Conservation (phyloP, 2,888 invertebrate genomes). For the Cephus rjabovi region DNA sequence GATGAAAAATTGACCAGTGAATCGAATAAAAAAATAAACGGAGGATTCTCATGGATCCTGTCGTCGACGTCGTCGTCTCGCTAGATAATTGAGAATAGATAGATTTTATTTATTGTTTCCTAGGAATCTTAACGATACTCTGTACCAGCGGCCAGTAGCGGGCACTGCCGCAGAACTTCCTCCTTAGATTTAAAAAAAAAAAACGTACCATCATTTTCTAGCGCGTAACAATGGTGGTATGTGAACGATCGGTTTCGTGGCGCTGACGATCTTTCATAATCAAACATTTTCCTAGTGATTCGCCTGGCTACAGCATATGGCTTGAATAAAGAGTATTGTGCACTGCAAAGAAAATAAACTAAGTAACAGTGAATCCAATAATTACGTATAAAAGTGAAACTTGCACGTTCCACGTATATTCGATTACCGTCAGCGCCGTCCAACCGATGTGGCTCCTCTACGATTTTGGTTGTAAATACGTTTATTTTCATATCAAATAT, state of each 20-base stretch:
- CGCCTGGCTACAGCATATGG: neutral
- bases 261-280: neutral
- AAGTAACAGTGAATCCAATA: neutral
- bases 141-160: conserved; percentile 59
- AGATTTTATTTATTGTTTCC: conserved; percentile 66
- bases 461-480: conserved; percentile 39
- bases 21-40: conserved; percentile 36
- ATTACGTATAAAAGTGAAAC: neutral
- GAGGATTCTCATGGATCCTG: neutral
- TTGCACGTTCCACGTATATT: neutral
- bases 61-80: conserved; percentile 17
- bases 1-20: conserved; percentile 43
- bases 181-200: conserved; percentile 34
- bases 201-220: conserved; percentile 32
- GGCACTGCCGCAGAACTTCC: conserved; percentile 57
- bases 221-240: conserved; percentile 17
- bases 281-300: conserved; percentile 11
- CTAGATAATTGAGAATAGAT: conserved; percentile 55
- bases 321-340: neutral
- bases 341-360: neutral
- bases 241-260: neutral
- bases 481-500: conserved; percentile 29
- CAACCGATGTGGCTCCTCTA: neutral
- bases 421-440: neutral
- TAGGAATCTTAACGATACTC: conserved; percentile 48